A percentile compares a stretch with the other conserved stretches of the same genome.
Evolutionary conservation across 92 coral and sea anemone species (phyloP).

Genomic region (Phenganax subtilis): DNA sequence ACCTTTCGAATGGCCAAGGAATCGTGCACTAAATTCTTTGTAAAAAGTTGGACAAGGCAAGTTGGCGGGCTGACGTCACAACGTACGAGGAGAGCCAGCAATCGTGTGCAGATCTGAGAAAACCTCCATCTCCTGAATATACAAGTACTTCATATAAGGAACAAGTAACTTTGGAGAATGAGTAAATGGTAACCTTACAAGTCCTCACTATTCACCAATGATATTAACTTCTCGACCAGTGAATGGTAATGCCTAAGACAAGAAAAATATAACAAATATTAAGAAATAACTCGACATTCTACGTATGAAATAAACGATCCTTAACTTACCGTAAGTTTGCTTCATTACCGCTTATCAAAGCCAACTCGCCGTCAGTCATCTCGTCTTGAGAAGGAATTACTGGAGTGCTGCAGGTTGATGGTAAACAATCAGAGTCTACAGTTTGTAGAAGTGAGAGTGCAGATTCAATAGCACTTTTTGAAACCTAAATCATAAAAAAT

Average conservation of each 20-base stretch:
- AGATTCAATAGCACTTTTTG: constrained; percentile 59
- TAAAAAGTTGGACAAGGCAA: constrained; percentile 56
- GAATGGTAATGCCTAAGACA: constrained; percentile 63
- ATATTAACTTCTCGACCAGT: constrained; percentile 62
- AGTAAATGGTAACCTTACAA: constrained; percentile 59
- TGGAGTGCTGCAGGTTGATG: constrained; percentile 9
- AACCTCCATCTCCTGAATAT: constrained; percentile 92
- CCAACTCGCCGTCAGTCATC: constrained; percentile 12
- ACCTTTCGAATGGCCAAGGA: constrained; percentile 90
- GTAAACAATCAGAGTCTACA: background rate
- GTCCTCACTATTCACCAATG: constrained; percentile 61
- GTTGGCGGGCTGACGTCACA: constrained; percentile 73
- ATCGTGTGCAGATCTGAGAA: constrained; percentile 74
- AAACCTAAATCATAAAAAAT: constrained; percentile 45
- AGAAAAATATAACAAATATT: background rate
- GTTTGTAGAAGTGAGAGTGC: constrained; percentile 53
- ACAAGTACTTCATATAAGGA: background rate
- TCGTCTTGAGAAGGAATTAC: constrained; percentile 20
- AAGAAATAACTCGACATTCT: background rate
- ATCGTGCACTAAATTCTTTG: constrained; percentile 71
- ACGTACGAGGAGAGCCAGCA: constrained; percentile 70
- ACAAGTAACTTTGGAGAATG: background rate
- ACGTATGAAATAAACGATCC: constrained; percentile 41
- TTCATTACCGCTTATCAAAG: constrained; percentile 5
- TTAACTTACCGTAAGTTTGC: constrained; percentile 53